Percentiles rank a stretch among this genome's conserved stretches.
Evolutionary conservation across 2,797 vertebrate genomes (phyloP).

Genomic region (Steatocranus sp.): DNA sequence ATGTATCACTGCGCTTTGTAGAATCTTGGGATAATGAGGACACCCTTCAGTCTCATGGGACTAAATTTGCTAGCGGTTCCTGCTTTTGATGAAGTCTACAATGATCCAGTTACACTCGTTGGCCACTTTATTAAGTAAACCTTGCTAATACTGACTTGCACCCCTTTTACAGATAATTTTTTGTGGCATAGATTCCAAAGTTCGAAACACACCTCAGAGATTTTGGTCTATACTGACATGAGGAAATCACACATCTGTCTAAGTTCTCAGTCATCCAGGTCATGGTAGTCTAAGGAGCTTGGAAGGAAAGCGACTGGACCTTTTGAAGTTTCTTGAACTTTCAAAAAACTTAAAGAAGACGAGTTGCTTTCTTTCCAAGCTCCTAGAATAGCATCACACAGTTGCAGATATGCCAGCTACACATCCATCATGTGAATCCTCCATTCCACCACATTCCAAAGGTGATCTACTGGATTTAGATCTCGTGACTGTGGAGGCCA

Average conservation of each 20-base stretch:
- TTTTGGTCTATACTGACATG: neutral
- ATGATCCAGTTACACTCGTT: neutral
- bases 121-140: neutral
- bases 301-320: neutral
- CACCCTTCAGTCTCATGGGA: neutral
- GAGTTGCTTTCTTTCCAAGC: neutral
- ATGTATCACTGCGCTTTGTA: neutral
- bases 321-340: neutral
- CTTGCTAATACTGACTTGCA: neutral
- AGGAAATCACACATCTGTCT: neutral
- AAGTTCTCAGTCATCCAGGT: neutral
- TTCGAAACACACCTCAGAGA: rapidly evolving
- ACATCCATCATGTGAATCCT: neutral
- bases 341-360: neutral
- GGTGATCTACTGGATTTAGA: neutral
- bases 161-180: neutral
- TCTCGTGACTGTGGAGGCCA: neutral
- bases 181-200: neutral
- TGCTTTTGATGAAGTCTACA: neutral
- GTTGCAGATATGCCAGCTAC: neutral
- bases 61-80: neutral
- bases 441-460: neutral
- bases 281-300: neutral
- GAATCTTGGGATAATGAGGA: neutral
- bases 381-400: neutral